Evolutionary conservation across 1,140 invertebrate species (phyloP), one percentile per base, ranked within the genome.

Genomic region (Gonioctena quinquepunctata): DNA sequence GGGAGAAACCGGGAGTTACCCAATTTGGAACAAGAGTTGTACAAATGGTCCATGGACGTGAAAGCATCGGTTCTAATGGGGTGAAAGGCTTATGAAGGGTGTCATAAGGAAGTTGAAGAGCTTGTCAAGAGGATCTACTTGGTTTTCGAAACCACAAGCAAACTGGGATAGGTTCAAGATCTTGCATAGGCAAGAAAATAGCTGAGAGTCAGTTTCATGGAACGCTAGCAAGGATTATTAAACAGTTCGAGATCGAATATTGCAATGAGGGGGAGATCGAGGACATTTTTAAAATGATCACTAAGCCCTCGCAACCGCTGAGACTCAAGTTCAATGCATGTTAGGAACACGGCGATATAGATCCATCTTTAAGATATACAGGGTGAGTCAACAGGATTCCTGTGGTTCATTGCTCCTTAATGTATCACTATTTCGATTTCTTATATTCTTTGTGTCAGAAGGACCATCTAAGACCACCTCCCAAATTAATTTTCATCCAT

Each of bases 161-260:
- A 87, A 60, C 82, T 96, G 93, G 92, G 3, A 86, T 94, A 63
- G 94, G 94, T 2, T 85, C 88, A 3, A 87, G 94, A 69, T 92
- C 92, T 16, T 96, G 94, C 80, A 88, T 96, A 60, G 95, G 95
- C 0, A 88, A 88, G 74, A 91, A 91, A 77, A 86, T 96, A 42
- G 94, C 94, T 0, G 89, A 93, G 78, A 83, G 87, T 42, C 92
- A 94, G 83, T 86, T 96, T 71, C 85, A 87, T 66, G 82, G 90
- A 11, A 84, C 92, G 2, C 77, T 94, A 42, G 82, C 85, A 13
- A 84, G 89, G 80, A 75, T 89, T n/a, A n/a, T n/a, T n/a, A n/a
- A n/a, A n/a, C n/a, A n/a, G n/a, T n/a, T n/a, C n/a, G n/a, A n/a
- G n/a, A 80, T 89, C 27, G 79, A 83, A 6, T 85, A 88, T 48